These are phyloP conservation scores for Microcebus lehilahytsara DNA, from an alignment of 2,113 vertebrate species.

Conservation along the genomic window DNA sequence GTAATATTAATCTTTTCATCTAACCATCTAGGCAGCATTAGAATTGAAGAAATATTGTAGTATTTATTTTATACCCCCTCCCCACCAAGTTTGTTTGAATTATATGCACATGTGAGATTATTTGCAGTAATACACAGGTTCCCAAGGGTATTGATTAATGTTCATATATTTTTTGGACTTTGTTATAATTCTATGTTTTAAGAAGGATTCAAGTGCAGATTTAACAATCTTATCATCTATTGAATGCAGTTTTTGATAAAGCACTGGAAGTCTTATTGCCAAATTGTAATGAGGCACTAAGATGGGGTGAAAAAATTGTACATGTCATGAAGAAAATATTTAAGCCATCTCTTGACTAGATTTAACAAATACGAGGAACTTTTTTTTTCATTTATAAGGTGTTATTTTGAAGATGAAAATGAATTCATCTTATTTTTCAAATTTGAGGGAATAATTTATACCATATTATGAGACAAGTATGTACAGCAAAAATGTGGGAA, in stretches of 20 bases:
- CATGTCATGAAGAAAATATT: conserved; percentile 18
- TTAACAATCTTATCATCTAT: conserved; percentile 30
- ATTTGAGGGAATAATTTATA: conserved; percentile 40
- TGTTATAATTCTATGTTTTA: conserved; percentile 71
- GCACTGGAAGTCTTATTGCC: conserved; percentile 56
- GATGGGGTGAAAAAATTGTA: not conserved
- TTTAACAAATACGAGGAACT: not conserved
- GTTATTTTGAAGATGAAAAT: conserved; percentile 57
- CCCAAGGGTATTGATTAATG: conserved; percentile 78
- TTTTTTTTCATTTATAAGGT: conserved; percentile 50
- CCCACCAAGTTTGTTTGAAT: conserved; percentile 67
- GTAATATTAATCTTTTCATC: conserved; percentile 66
- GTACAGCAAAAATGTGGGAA: conserved; percentile 21
- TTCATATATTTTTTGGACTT: conserved; percentile 68
- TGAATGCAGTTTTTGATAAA: conserved; percentile 63
- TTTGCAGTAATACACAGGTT: conserved; percentile 81
- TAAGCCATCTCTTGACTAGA: conserved; percentile 3
- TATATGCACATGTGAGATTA: conserved; percentile 70
- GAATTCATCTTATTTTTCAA: conserved; percentile 42
- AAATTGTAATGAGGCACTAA: conserved; percentile 3
- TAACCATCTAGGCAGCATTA: conserved; percentile 50
- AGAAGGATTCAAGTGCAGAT: conserved; percentile 65
- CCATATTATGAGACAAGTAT: conserved; percentile 23
- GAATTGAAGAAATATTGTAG: conserved; percentile 56
- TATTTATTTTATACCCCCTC: conserved; percentile 64